Evolutionary conservation across 2,113 vertebrate genomes (phyloP).

Genomic region (Rhombomys opimus): DNA sequence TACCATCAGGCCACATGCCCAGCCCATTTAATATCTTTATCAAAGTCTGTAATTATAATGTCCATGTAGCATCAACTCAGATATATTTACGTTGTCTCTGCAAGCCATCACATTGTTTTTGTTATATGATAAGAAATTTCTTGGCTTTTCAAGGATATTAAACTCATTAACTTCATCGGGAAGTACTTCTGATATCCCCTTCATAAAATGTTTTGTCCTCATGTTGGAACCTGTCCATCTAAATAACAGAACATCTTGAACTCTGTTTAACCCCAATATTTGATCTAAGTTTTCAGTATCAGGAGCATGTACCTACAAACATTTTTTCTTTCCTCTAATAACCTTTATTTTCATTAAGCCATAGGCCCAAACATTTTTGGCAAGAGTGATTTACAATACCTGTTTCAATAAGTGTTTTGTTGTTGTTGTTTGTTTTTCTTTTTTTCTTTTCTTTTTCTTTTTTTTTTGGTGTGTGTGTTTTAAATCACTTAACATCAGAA

Average conservation of each 20-base stretch:
- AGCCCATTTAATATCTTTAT: not conserved
- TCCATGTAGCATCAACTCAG: conserved; percentile 2
- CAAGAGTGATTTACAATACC: not conserved
- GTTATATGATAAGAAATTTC: conserved; percentile 10
- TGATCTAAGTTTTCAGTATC: conserved; percentile 31
- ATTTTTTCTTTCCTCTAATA: not conserved
- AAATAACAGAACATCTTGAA: conserved; percentile 23
- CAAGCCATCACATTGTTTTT: conserved; percentile 34
- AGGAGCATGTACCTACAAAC: not conserved
- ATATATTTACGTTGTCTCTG: conserved; percentile 37
- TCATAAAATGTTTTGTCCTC: not conserved
- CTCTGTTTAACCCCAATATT: conserved; percentile 30
- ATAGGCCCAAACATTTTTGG: conserved; percentile 17
- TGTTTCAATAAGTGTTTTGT: not conserved
- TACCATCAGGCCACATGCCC: no score
- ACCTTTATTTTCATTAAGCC: conserved; percentile 23
- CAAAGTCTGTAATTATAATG: conserved; percentile 34
- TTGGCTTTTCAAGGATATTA: conserved; percentile 49
- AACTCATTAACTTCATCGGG: conserved; percentile 4
- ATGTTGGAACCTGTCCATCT: not conserved
- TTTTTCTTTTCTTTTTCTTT: no score
- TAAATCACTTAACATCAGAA: conserved; percentile 25
- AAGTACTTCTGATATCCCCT: conserved; percentile 13
- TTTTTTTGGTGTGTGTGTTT: not conserved
- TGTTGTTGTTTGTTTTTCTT: not conserved